Evolutionary conservation across 2,888 invertebrate species (phyloP).

Genomic region (Cheilosia soror): DNA sequence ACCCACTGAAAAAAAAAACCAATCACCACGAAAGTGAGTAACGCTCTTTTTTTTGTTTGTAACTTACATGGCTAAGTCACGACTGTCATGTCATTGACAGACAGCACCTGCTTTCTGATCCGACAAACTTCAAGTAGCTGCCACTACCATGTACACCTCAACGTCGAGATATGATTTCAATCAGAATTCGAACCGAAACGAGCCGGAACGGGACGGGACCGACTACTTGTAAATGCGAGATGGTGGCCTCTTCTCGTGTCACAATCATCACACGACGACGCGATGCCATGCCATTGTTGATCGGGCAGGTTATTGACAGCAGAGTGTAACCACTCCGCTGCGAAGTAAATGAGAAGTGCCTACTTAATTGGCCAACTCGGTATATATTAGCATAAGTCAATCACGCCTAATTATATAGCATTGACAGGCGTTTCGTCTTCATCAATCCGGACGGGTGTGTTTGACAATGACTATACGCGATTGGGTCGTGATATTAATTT

Average conservation of each 20-base stretch:
- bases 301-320: slow-evolving; percentile 70
- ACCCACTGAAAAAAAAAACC: slow-evolving; percentile 38
- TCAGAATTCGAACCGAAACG: slow-evolving; percentile 48
- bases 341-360: slow-evolving; percentile 10
- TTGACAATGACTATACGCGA: slow-evolving; percentile 51
- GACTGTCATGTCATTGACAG: slow-evolving; percentile 74
- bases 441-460: slow-evolving; percentile 49
- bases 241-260: slow-evolving; percentile 70
- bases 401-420: slow-evolving; percentile 72
- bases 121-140: slow-evolving; percentile 67
- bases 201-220: neutral
- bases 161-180: slow-evolving; percentile 73
- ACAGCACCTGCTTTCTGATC: slow-evolving; percentile 73
- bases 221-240: slow-evolving; percentile 46
- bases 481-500: slow-evolving; percentile 74
- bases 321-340: slow-evolving; percentile 33
- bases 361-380: slow-evolving; percentile 71
- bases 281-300: slow-evolving; percentile 30
- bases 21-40: slow-evolving; percentile 65
- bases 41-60: slow-evolving; percentile 44
- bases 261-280: slow-evolving; percentile 70
- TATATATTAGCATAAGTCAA: slow-evolving; percentile 72
- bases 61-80: slow-evolving; percentile 69
- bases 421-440: slow-evolving; percentile 75
- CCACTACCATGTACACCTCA: slow-evolving; percentile 50